These are phyloP conservation scores for Nebria brevicollis DNA, from an alignment of 2,888 invertebrate species.

Conservation along the genomic window DNA sequence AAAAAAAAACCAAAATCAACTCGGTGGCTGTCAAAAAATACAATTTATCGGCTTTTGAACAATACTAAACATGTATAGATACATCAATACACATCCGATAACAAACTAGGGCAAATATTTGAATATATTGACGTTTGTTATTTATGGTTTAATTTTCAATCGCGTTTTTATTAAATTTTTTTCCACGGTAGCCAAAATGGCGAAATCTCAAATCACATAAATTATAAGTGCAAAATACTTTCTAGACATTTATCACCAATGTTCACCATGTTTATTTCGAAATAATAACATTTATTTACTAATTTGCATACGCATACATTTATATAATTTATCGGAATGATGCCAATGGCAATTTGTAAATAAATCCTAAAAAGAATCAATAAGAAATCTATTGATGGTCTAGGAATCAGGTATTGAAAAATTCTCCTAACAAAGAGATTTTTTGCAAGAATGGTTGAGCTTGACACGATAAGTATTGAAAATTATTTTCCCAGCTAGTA, in stretches of 20 bases:
- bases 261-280: no score
- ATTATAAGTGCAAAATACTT: no score
- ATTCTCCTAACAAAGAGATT: conserved; percentile 83
- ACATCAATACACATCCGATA: neutral
- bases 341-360: no score
- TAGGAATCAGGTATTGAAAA: conserved; percentile 63
- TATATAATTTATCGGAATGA: no score
- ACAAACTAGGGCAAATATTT: neutral
- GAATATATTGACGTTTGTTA: neutral
- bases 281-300: no score
- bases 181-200: neutral
- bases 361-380: no score
- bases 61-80: neutral
- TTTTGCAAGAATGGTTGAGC: conserved; percentile 84
- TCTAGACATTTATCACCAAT: no score
- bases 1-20: neutral
- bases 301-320: no score
- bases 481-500: conserved; percentile 70
- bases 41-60: neutral
- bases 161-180: neutral
- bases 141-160: neutral
- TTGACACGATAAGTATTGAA: conserved; percentile 78
- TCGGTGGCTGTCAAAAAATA: neutral
- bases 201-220: neutral
- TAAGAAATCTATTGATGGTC: no score